Evolutionary conservation across 92 coral and sea anemone genomes (phyloP).

Genomic region (Actinernus sp.): DNA sequence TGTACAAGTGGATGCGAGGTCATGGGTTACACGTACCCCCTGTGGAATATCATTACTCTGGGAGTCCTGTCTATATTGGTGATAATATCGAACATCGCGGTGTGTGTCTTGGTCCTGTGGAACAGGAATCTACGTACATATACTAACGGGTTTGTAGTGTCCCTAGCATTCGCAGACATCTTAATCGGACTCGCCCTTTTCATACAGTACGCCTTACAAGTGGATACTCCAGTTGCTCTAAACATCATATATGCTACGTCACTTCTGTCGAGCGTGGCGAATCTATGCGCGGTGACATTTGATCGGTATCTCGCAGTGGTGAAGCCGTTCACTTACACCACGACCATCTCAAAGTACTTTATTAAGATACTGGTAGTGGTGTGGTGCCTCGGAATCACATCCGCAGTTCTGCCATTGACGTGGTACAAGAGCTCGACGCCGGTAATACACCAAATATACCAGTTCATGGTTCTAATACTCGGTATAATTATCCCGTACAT

Average conservation of each 20-base stretch:
- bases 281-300: constrained; percentile 36
- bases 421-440: constrained; percentile 16
- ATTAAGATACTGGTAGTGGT: constrained; percentile 10
- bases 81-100: constrained; percentile 30
- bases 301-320: constrained; percentile 53
- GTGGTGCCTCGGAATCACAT: constrained; percentile 9
- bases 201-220: constrained; percentile 16
- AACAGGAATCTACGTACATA: constrained; percentile 38
- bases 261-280: constrained; percentile 50
- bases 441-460: constrained; percentile 30
- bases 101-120: constrained; percentile 22
- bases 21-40: too few relatives aligned
- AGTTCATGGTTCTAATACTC: constrained; percentile 2
- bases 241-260: constrained; percentile 23
- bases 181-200: constrained; percentile 38
- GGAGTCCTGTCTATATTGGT: constrained; percentile 13
- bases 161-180: constrained; percentile 49
- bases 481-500: constrained; percentile 32
- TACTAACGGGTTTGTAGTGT: constrained; percentile 56
- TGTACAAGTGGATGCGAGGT: too few relatives aligned
- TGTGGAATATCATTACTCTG: background rate
- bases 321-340: constrained; percentile 31
- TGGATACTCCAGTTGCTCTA: constrained; percentile 5
- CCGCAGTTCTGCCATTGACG: constrained; percentile 28
- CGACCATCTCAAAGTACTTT: constrained; percentile 32